Evolutionary conservation across 2,797 vertebrate genomes (phyloP).

Genomic region (Cynodonichthys magdalenae): DNA sequence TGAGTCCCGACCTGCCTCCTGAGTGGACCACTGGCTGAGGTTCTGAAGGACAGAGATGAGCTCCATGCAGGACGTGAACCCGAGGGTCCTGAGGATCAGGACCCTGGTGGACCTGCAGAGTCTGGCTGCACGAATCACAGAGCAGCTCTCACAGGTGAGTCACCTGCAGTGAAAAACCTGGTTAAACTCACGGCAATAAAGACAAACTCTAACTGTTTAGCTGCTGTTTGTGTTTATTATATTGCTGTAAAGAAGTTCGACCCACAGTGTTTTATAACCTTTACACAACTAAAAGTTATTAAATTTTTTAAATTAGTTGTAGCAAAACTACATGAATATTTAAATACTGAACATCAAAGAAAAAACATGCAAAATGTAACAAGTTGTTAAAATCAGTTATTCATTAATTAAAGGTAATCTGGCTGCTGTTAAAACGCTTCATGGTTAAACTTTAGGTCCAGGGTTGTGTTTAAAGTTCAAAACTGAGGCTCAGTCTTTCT

Average conservation of each 20-base stretch:
- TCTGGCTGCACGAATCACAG: conserved; percentile 8
- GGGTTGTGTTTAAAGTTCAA: background rate
- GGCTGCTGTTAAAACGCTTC: background rate
- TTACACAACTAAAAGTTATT: no score
- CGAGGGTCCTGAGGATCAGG: conserved; percentile 17
- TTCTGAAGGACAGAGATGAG: conserved; percentile 16
- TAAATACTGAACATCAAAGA: background rate
- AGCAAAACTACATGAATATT: no score
- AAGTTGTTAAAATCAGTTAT: background rate
- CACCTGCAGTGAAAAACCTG: background rate
- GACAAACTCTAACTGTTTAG: background rate
- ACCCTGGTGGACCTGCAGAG: conserved; percentile 11
- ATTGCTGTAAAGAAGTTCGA: background rate
- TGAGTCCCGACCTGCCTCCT: background rate
- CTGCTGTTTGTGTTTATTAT: background rate
- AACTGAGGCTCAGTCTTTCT: no score
- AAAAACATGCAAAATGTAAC: no score
- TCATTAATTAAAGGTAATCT: no score
- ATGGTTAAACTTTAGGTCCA: conserved; percentile 4
- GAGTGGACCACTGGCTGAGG: background rate
- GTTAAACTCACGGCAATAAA: no score
- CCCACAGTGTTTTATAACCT: no score
- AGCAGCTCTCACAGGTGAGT: conserved; percentile 37
- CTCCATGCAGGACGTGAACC: conserved; percentile 17
- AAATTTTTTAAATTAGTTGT: no score